Base-by-base conservation (phyloP, 2,888 invertebrate genomes). In the Stegana nigrithorax region DNA sequence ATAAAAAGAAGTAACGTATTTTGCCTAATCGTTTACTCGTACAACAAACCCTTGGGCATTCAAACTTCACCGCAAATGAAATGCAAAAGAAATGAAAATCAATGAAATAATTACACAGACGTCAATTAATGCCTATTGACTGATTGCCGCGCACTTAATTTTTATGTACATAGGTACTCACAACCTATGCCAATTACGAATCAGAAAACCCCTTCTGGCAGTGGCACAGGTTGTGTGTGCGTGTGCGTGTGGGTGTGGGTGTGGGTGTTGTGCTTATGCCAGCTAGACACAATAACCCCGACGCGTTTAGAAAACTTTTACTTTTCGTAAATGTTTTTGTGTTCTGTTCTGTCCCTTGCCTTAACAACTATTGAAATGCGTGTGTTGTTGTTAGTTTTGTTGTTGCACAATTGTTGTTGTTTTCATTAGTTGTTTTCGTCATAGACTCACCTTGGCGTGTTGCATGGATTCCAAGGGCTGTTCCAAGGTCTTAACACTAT, bases 371-470 rank as follows among this genome's bases (percentile, higher is more conserved):
- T 26, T 27, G 39, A 39, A 27, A 25, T 14, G 21, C 26, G 29
- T 25, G 17, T 32, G 26, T 27, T 57, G 44, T 50, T 45, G 25
- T 57, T 23, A 17, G 8, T 29, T 36, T 12, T 32, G 8, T 14
- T 51, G 50, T 59, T 47, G 42, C 19, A 19, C 60, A 63, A 58
- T 63, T 45, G 26, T 51, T 56, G 26, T 56, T 44, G 62, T 29
- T 56, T 36, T 59, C n/a, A n/a, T 69, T 51, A 2, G 2, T 27
- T 51, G 12, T 51, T 44, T 50, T 60, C 63, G 29, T 62, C 66
- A 80, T n/a, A n/a, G n/a, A n/a, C 89, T 85, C 78, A 93, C 93
- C 90, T 92, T 90, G 73, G 92, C 90, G 68, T 91, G 90, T 74
- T 89, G 88, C 67, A 90, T 88, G 59, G 92, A 91, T 84, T 93